Conservation (phyloP, 2,888 invertebrate genomes). For the Beris morrisii region DNA sequence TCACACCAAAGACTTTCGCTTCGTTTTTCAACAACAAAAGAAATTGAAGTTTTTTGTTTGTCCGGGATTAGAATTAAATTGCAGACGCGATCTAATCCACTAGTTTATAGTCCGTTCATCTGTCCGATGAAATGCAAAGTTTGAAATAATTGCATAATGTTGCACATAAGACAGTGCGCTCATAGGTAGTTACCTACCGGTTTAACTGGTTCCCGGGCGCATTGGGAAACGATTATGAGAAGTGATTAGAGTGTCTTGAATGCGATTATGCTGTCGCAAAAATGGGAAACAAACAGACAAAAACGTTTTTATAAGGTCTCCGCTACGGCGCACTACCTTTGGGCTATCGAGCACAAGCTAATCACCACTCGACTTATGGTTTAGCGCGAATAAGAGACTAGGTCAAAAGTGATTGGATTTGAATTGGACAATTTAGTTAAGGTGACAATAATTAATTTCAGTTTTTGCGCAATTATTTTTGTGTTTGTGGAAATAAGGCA, state of each 20-base stretch:
- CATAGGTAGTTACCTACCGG: constrained; percentile 1
- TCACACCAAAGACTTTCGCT: too few species aligned
- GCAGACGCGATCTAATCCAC: neutral
- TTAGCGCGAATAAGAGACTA: neutral
- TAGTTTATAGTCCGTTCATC: neutral
- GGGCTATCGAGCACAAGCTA: neutral
- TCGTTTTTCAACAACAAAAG: neutral
- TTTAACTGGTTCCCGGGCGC: constrained; percentile 2
- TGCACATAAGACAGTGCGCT: neutral
- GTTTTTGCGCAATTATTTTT: too few species aligned
- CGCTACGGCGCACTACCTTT: neutral
- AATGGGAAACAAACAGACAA: too few species aligned
- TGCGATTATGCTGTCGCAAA: too few species aligned
- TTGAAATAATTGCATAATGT: neutral
- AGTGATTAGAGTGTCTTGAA: constrained; percentile 8
- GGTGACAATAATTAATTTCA: too few species aligned
- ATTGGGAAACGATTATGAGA: constrained; percentile 3
- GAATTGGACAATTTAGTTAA: neutral
- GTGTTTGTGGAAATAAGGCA: too few species aligned
- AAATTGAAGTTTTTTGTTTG: neutral
- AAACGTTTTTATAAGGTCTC: neutral
- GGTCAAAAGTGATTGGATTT: constrained; percentile 13
- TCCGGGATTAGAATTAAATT: neutral
- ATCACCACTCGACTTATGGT: neutral
- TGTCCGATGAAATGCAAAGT: constrained; percentile 12